Evolutionary conservation across 2,113 vertebrate species (phyloP).

Genomic region (Serilophus lunatus): DNA sequence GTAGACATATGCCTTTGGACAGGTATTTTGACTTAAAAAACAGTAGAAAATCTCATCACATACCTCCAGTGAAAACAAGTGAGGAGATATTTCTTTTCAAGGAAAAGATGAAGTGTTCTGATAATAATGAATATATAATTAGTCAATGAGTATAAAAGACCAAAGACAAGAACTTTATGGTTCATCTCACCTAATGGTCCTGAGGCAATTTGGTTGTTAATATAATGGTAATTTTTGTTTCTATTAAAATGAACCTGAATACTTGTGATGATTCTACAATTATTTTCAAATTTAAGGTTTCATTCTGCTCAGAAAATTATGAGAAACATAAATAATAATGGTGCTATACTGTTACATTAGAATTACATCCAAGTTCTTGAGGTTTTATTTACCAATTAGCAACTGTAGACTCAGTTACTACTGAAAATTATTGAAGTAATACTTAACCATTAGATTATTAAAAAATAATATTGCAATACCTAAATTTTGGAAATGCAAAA

Average conservation of each 20-base stretch:
- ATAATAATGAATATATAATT: neutral
- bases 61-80: neutral
- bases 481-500: neutral
- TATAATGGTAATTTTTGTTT: neutral
- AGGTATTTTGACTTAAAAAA: neutral
- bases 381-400: neutral
- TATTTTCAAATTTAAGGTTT: neutral
- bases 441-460: neutral
- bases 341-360: neutral
- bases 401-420: neutral
- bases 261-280: neutral
- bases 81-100: neutral
- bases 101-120: neutral
- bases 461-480: neutral
- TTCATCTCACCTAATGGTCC: neutral
- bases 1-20: neutral
- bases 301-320: neutral
- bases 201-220: neutral
- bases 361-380: neutral
- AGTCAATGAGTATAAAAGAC: neutral
- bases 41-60: neutral
- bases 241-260: neutral
- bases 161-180: neutral
- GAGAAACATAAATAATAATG: neutral
- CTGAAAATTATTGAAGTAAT: neutral